These are phyloP conservation scores for Nesoenas mayeri DNA, from an alignment of 2,113 vertebrate genomes.

Conservation along the genomic window DNA sequence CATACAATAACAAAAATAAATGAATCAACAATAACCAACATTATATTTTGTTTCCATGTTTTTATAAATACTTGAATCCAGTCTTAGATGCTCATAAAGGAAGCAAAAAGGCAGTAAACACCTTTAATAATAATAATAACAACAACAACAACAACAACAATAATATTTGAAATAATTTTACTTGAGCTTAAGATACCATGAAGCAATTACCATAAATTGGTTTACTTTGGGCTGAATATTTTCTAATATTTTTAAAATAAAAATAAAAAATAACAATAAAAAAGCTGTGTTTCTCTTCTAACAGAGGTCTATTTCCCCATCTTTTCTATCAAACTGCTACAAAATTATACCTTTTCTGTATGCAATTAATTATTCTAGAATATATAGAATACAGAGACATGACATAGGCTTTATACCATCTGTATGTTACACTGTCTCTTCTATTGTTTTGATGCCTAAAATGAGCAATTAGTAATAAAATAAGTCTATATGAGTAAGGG, in stretches of 20 bases:
- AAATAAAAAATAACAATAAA: background rate
- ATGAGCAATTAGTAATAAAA: too few relatives aligned
- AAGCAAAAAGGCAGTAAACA: background rate
- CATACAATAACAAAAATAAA: background rate
- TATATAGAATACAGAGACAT: background rate
- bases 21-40: background rate
- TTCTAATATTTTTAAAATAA: background rate
- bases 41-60: background rate
- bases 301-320: background rate
- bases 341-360: background rate
- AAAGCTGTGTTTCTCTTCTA: background rate
- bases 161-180: background rate
- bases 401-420: background rate
- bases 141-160: rapidly evolving
- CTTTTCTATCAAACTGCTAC: background rate
- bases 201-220: background rate
- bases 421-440: background rate
- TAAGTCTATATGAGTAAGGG: too few relatives aligned
- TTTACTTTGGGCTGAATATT: background rate
- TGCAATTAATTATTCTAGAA: background rate
- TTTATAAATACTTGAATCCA: background rate
- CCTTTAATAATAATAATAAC: background rate
- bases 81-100: background rate
- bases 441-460: background rate
- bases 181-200: background rate